Evolutionary conservation across 2,888 invertebrate species (phyloP).

Genomic region (Drosophila gaucha): DNA sequence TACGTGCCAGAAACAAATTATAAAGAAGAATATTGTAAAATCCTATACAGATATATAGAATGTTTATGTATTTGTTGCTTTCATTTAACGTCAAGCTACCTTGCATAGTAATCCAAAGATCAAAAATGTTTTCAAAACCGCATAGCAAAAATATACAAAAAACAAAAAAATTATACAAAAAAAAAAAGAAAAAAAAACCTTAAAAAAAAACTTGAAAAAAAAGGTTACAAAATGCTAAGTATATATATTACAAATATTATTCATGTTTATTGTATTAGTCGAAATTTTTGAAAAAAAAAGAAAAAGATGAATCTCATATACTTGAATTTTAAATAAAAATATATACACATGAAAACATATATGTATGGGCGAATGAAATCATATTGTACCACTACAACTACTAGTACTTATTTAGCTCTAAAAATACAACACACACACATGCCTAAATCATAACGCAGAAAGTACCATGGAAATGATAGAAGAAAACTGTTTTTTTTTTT

Average conservation of each 20-base stretch:
- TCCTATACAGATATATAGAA: slow-evolving; percentile 18
- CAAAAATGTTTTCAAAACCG: slow-evolving; percentile 73
- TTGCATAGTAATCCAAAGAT: slow-evolving; percentile 76
- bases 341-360: slow-evolving; percentile 31
- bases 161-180: slow-evolving; percentile 5
- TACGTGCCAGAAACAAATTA: slow-evolving; percentile 47
- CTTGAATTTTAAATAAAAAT: slow-evolving; percentile 58
- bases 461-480: slow-evolving; percentile 24
- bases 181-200: background rate
- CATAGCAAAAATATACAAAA: slow-evolving; percentile 74
- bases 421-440: slow-evolving; percentile 13
- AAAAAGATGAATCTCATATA: slow-evolving; percentile 37
- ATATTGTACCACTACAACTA: slow-evolving; percentile 43
- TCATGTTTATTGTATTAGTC: slow-evolving; percentile 77
- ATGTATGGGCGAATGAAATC: slow-evolving; percentile 19
- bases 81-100: slow-evolving; percentile 69
- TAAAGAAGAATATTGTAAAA: slow-evolving; percentile 18
- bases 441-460: slow-evolving; percentile 21
- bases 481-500: slow-evolving; percentile 11
- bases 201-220: background rate
- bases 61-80: slow-evolving; percentile 54
- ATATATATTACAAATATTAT: slow-evolving; percentile 62
- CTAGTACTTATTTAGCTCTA: slow-evolving; percentile 50
- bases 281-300: slow-evolving; percentile 57
- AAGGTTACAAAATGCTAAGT: slow-evolving; percentile 24